Evolutionary conservation across 64 coral and sea anemone genomes (phyloP).

Genomic region (Dendronephthya gigantea): DNA sequence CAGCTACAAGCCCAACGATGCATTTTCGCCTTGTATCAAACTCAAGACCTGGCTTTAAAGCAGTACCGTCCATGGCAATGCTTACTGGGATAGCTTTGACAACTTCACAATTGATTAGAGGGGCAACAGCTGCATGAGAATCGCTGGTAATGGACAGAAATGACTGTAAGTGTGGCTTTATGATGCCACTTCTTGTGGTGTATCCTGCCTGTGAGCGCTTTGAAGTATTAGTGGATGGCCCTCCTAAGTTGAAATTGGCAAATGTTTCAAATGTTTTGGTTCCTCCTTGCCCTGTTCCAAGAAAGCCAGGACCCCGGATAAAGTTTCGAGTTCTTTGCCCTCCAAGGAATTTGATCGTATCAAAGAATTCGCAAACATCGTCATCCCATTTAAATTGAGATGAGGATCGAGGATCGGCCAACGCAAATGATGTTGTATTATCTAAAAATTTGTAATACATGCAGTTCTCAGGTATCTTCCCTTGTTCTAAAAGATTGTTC

Average conservation of each 20-base stretch:
- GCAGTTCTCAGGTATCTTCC: constrained; percentile 22
- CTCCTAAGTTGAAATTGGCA: constrained; percentile 30
- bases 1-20: background rate
- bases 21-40: constrained; percentile 3
- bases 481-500: background rate
- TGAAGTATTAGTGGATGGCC: constrained; percentile 22
- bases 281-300: constrained; percentile 22
- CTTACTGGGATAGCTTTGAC: background rate
- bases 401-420: background rate
- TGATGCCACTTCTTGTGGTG: constrained; percentile 30
- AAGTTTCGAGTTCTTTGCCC: constrained; percentile 36
- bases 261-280: constrained; percentile 21
- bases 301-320: constrained; percentile 25
- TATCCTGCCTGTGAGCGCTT: constrained; percentile 20
- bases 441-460: constrained; percentile 28
- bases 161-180: constrained; percentile 20
- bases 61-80: constrained; percentile 15
- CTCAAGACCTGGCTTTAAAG: constrained; percentile 26
- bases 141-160: too few species aligned
- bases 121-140: too few species aligned
- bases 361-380: constrained; percentile 33
- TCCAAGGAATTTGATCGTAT: constrained; percentile 29
- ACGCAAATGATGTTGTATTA: background rate
- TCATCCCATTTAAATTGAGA: constrained; percentile 32
- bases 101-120: constrained; percentile 13